These are phyloP conservation scores for Acromyrmex echinatior DNA, from an alignment of 1,140 invertebrate species.

Conservation along the genomic window DNA sequence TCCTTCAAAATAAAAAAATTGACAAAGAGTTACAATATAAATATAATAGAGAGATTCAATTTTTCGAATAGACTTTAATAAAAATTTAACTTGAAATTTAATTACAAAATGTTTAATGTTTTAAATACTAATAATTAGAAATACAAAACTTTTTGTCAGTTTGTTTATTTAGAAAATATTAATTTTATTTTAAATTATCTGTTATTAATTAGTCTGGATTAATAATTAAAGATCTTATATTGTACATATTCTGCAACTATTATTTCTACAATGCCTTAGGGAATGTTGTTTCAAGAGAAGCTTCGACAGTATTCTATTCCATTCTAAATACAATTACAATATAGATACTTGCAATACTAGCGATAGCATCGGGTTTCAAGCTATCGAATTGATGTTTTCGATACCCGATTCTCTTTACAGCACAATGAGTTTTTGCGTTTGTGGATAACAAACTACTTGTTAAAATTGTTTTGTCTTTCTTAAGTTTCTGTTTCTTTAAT, in stretches of 20 bases:
- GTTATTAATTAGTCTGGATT: background rate
- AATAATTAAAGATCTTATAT: background rate
- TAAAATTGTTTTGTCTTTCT: conserved; percentile 24
- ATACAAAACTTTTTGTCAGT: background rate
- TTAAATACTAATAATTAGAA: background rate
- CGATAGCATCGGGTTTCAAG: conserved; percentile 27
- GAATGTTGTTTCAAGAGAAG: conserved; percentile 17
- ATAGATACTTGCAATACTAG: conserved; percentile 17
- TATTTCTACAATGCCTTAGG: background rate
- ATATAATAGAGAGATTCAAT: background rate
- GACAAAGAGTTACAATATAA: background rate
- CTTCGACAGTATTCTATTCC: conserved; percentile 8
- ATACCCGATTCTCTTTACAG: conserved; percentile 5
- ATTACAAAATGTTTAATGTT: background rate
- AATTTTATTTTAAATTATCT: background rate
- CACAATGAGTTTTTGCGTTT: background rate
- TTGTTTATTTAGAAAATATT: background rate
- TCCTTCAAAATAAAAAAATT: background rate
- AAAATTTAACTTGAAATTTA: conserved; percentile 12
- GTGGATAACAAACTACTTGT: conserved; percentile 18
- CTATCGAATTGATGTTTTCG: conserved; percentile 37
- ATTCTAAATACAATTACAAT: conserved; percentile 53
- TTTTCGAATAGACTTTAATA: background rate
- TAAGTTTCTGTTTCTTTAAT: background rate
- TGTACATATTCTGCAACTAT: conserved; percentile 1